A percentile compares a stretch with the other conserved stretches of the same genome.
phyloP scores from a whole-genome alignment of 2,888 invertebrate genomes.

The Eurois occulta region DNA sequence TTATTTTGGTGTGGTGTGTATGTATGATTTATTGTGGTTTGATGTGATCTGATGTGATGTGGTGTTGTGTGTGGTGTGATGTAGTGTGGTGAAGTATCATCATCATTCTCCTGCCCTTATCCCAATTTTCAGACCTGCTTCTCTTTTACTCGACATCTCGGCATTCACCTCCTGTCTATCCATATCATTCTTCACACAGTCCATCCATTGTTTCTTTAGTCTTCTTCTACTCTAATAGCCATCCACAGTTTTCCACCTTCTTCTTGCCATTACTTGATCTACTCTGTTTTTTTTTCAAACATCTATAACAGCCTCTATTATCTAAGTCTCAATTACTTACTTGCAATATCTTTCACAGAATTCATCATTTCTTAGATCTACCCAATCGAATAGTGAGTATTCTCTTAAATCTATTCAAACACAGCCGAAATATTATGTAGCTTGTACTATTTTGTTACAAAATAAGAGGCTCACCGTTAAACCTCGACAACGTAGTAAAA shows the following conservation, averaged over 20 bases:
- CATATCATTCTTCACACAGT: background rate
- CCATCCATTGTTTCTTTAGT: background rate
- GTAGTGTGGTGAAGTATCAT: too few relatives aligned
- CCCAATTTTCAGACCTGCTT: background rate
- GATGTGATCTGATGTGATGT: too few relatives aligned
- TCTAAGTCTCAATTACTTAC: background rate
- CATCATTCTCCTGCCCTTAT: background rate
- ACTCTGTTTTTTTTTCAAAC: background rate
- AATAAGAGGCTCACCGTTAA: background rate
- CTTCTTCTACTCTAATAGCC: background rate
- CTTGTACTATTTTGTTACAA: conserved; percentile 8
- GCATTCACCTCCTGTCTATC: background rate
- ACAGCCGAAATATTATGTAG: too few relatives aligned
- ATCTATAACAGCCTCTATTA: background rate
- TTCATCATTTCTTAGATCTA: background rate
- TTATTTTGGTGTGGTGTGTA: too few relatives aligned
- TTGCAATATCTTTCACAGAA: background rate
- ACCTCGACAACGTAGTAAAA: conserved; percentile 24
- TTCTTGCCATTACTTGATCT: background rate
- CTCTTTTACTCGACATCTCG: background rate
- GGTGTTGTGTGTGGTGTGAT: too few relatives aligned
- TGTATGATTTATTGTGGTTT: too few relatives aligned
- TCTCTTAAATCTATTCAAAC: background rate
- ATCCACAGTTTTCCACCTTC: too few relatives aligned
- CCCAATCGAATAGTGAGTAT: background rate